Evolutionary conservation across 2,797 vertebrate genomes (phyloP), one percentile per base, ranked within the genome.

Genomic region (Hyperoplus immaculatus): DNA sequence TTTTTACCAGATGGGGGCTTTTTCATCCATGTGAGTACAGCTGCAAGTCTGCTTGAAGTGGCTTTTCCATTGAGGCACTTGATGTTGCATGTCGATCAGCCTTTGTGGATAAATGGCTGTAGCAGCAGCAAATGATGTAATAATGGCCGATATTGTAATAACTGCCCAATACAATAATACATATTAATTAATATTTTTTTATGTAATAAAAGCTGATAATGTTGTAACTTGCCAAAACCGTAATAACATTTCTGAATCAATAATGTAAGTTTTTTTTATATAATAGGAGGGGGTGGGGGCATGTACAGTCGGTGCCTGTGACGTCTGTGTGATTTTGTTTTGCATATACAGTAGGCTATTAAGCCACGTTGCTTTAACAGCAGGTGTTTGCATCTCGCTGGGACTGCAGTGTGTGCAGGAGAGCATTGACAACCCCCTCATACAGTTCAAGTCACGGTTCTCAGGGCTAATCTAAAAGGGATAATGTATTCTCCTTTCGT

Each of bases 1-100:
- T 47, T 72, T 59, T 69, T 5, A 9, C 13, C 41, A 62, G 18
- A 45, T 49, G 11, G 70, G 10, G 16, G 14, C 38, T 64, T 53
- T 69, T 72, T 82, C 51, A 66, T 60, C 56, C 18, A 2, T 69
- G 46, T 64, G 68, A 72, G 76, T 60, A 54, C n/a, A 66, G 50
- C 42, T 78, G 64, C 65, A 69, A 57, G 53, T 21, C 50, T 9
- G n/a, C 43, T 46, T 42, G 39, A 3, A 15, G 29, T 53, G 53
- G 73, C 65, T 18, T 76, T 73, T 81, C 42, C 49, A 5, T 16
- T 45, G 45, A 57, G 63, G 29, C 29, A 29, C 29, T 29, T 29
- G 29, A 29, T 29, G 29, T 29, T 29, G 29, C 29, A 29, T 29
- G 29, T 29, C 29, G 29, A 29, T 29, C 29, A 29, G 29, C 29